Evolutionary conservation across 2,797 vertebrate species (phyloP), one percentile per base, ranked within the genome.

Genomic region (Melanotaenia pygmaea): DNA sequence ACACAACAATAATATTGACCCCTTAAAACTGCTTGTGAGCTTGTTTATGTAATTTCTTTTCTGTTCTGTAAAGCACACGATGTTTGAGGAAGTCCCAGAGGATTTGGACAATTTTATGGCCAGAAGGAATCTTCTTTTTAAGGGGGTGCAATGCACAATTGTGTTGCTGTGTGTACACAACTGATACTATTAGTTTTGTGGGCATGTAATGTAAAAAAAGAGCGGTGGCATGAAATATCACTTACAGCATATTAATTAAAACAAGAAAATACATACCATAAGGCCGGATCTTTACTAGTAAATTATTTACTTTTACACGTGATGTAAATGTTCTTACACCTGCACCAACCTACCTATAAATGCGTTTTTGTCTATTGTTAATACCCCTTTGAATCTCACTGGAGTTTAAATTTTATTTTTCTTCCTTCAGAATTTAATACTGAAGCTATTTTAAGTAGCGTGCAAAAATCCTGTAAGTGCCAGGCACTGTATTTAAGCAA

Each of bases 1-100:
- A 70, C 92, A 90, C 92, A 89, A 93, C 95, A 96, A 96, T 94
- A 94, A 96, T 94, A 90, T 89, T 87, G 86, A 93, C 92, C 92
- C 92, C 89, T 90, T 89, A 93, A 95, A 54, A 5, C 93, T 92
- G 92, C 91, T 95, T 94, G 92, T 51, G 22, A 24, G 50, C n/a
- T 51, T 22, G 22, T 22, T 51, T 11, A 32, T 94, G 92, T 89
- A 90, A 93, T 95, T 96, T 95, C 94, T 94, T 90, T 93, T 43
- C 34, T 51, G 50, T 51, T 51, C n/a, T 22, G n/a, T 54, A 26
- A 14, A 28, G n/a, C 24, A 54, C 24, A 54, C 28, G 26, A 13
- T 54, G 24, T 28, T 54, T 53, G 51, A 53, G 24, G 51, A 24
- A 54, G 24, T 28, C 51, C 51, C 24, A 28, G 11, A 54, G 51